These are phyloP conservation scores for Amorpha juglandis DNA, from an alignment of 2,888 invertebrate species.

Conservation along the genomic window DNA sequence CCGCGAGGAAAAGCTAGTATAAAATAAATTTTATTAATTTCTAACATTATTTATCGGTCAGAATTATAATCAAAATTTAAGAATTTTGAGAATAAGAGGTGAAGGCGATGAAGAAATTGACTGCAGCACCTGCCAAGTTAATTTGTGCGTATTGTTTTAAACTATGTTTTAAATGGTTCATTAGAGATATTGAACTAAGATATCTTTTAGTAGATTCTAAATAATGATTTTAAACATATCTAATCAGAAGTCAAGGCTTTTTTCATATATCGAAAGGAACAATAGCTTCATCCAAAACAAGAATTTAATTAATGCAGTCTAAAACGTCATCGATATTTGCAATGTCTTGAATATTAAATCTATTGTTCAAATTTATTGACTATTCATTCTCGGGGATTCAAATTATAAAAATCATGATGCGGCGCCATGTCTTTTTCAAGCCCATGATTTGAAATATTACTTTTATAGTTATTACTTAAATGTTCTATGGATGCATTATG, in stretches of 20 bases:
- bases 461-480: too few species aligned
- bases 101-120: too few species aligned
- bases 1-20: too few species aligned
- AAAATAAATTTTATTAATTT: neutral
- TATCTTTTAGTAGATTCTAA: too few species aligned
- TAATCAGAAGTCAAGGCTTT: neutral
- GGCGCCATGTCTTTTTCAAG: neutral
- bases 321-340: neutral
- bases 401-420: neutral
- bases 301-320: slow-evolving; percentile 1
- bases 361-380: slow-evolving; percentile 1
- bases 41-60: too few species aligned
- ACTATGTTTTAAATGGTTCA: too few species aligned
- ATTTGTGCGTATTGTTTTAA: neutral
- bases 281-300: neutral
- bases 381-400: neutral
- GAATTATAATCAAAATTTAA: too few species aligned
- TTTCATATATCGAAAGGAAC: slow-evolving; percentile 7
- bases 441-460: neutral
- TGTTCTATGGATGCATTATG: too few species aligned
- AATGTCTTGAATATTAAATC: slow-evolving; percentile 12
- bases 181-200: too few species aligned
- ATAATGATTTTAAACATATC: neutral
- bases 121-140: neutral
- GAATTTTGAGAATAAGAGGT: too few species aligned